Base-by-base conservation (phyloP, 2,113 vertebrate genomes). In the Poicephalus gulielmi region DNA sequence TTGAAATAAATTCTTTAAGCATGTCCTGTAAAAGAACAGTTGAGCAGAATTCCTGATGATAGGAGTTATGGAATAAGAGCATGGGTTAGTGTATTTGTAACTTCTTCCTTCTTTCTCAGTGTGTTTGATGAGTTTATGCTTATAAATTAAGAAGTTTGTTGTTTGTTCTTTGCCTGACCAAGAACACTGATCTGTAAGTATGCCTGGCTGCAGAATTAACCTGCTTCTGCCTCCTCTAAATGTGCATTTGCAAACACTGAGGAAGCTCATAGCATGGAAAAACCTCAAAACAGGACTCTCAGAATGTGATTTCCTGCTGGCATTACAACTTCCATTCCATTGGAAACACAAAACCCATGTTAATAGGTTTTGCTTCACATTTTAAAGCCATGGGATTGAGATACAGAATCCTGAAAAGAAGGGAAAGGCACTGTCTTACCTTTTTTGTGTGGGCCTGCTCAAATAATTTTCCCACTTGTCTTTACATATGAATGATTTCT, bases 171-270 rank as follows among this genome's bases (percentile, higher is more conserved):
- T 83, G 87, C 44, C 39, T 85, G 20, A 52, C 52, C 9, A 75
- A 95, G 97, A 94, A 76, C 86, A 90, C 83, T 89, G 63, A 63
- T 95, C 88, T 95, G 82, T 86, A 92, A 91, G 57, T 92, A 84
- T 94, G 83, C 27, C 63, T 95, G 91, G 68, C 49, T 97, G 64
- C 59, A 94, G 83, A 94, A 96, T 94, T 97, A 94, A 88, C 78
- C 92, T 91, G 52, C 79, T 55, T 95, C 79, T 91, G 80, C 60
- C 76, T 91, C 60, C 60, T 96, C 57, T 94, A 94, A 76, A 87
- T 95, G 84, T 74, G 79, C 90, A 93, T 95, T 97, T 97, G 94
- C 75, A n/a, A 57, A 95, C 83, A 83, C 76, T 49, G 84, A 96
- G 35, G 47, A 88, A 64, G 30, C 47, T 84, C 39, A 68, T 55